Evolutionary conservation across 2,797 vertebrate species (phyloP), one percentile per base, ranked within the genome.

Genomic region (Picus viridis): DNA sequence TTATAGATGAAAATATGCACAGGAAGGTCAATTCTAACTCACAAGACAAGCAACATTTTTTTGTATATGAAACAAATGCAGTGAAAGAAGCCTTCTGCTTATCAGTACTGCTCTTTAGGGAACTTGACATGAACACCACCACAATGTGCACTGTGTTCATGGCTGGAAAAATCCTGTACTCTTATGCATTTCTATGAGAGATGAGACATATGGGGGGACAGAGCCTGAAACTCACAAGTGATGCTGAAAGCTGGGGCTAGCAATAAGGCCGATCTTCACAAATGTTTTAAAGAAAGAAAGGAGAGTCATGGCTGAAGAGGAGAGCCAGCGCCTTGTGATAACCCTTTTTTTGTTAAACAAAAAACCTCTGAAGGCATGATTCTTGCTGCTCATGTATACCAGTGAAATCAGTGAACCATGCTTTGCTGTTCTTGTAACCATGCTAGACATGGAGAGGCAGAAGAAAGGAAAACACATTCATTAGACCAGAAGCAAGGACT

Each of bases 141-240:
- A 6, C 7, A 20, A 45, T 0, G 0, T 30, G 39, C 16, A 34
- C 12, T 26, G 14, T 6, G 49, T 24, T 36, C 71, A 12, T 12
- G 26, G 26, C 26, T 67, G 12, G n/a, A 62, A 43, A 49, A 61
- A 30, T 7, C 13, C 26, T 41, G 6, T 9, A 41, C 3, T 0
- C 9, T 45, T 18, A 23, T 16, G 6, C 9, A 6, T 58, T 87
- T 51, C 64, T 41, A 4, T 0, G 1, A 12, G 8, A 30, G 13
- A 1, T 19, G 43, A 20, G 22, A 7, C 20, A 11, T 14, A 17
- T n/a, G n/a, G 5, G 34, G 15, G 12, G 12, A n/a, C 14, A n/a
- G 19, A 58, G 15, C 29, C 14, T 3, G 0, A 34, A 26, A 49
- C 0, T 7, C 11, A 11, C 15, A 23, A 10, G 0, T 12, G 4